These are phyloP conservation scores for Nemopilema nomurai DNA, from an alignment of 30 jellyfish, hydroid and myxozoan species.

Conservation along the genomic window DNA sequence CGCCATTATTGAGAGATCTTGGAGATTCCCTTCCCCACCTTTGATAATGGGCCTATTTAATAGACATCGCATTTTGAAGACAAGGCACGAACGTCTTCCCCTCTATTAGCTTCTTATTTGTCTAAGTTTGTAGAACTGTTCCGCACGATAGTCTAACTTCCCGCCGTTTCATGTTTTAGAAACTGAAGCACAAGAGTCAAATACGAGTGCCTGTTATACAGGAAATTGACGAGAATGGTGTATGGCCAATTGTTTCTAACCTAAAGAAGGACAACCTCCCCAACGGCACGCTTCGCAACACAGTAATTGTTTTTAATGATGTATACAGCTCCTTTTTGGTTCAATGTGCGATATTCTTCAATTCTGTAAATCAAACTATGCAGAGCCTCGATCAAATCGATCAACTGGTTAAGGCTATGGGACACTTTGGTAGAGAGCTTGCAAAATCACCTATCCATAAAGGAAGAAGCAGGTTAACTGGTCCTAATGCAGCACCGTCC, in stretches of 20 bases:
- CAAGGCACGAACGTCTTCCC: too few species aligned
- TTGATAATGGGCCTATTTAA: too few species aligned
- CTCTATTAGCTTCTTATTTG: too few species aligned
- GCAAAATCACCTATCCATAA: slow-evolving; percentile 28
- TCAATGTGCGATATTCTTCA: slow-evolving; percentile 2
- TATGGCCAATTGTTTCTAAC: slow-evolving; percentile 45
- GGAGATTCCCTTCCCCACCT: too few species aligned
- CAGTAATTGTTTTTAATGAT: slow-evolving; percentile 30
- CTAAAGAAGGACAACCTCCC: slow-evolving; percentile 14
- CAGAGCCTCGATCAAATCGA: neutral
- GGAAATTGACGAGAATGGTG: slow-evolving; percentile 5
- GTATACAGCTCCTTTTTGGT: slow-evolving; percentile 29
- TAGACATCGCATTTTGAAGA: too few species aligned
- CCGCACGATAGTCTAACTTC: too few species aligned
- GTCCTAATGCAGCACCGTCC: slow-evolving; percentile 54
- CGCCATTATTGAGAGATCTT: too few species aligned
- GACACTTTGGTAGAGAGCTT: slow-evolving; percentile 4
- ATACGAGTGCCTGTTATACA: neutral
- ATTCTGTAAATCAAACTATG: neutral
- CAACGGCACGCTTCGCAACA: slow-evolving; percentile 5
- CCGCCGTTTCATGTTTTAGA: neutral
- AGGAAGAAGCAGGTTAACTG: slow-evolving; percentile 7
- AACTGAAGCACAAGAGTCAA: neutral
- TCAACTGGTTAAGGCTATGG: neutral
- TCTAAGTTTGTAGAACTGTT: too few species aligned